Percentiles rank a stretch among this genome's conserved stretches.
Evolutionary conservation across 2,888 invertebrate genomes (phyloP).

Genomic region (Leptopilina drosophilae): DNA sequence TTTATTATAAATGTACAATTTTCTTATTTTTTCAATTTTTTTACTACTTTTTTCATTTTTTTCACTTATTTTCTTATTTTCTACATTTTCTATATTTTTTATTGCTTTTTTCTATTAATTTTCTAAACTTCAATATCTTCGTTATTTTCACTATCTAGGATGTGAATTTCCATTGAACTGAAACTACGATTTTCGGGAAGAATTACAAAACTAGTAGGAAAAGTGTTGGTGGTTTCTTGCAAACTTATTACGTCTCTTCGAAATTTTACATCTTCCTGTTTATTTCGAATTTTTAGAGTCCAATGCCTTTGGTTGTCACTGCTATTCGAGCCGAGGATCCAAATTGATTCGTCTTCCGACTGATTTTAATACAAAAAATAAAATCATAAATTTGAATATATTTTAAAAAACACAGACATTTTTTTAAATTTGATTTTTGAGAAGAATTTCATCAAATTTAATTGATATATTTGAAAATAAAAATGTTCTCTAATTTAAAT

Average conservation of each 20-base stretch:
- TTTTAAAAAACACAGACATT: neutral
- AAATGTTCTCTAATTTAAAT: too few species aligned
- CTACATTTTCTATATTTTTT: too few species aligned
- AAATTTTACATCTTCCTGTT: conserved; percentile 62
- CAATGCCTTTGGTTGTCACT: conserved; percentile 66
- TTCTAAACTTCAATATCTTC: conserved; percentile 49
- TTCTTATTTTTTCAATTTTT: too few species aligned
- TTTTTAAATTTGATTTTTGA: too few species aligned
- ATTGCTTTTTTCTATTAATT: too few species aligned
- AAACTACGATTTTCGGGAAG: conserved; percentile 62
- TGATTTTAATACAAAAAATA: conserved; percentile 34
- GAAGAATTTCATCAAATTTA: too few species aligned
- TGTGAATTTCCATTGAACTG: conserved; percentile 43
- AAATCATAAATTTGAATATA: too few species aligned
- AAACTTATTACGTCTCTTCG: conserved; percentile 64
- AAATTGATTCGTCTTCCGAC: conserved; percentile 62
- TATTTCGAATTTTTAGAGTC: conserved; percentile 63
- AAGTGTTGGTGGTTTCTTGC: conserved; percentile 58
- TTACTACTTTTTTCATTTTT: too few species aligned
- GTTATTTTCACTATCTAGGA: conserved; percentile 45
- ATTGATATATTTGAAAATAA: too few species aligned
- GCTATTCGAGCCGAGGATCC: conserved; percentile 59
- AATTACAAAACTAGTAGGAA: conserved; percentile 57
- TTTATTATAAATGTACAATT: too few species aligned
- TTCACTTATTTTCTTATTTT: too few species aligned